Evolutionary conservation across 2,888 invertebrate genomes (phyloP), one percentile per base, ranked within the genome.

Genomic region (Phlogophora meticulosa): DNA sequence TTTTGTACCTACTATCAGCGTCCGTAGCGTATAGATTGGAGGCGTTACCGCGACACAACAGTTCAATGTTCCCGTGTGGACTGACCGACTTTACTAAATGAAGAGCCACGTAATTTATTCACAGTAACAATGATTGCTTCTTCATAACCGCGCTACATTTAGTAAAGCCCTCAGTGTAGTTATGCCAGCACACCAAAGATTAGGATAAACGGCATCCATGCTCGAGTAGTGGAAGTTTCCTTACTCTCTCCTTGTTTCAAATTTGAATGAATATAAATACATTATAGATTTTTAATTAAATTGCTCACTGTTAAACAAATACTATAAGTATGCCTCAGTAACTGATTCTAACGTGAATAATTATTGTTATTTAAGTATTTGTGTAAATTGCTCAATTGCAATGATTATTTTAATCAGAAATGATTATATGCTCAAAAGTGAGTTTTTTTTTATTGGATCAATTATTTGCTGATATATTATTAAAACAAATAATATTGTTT

Each of bases 141-240:
- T 71, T 65, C 34, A 32, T 52, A 53, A 36, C 53, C 58, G 46
- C 62, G 64, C 76, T 65, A 73, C 75, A 72, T 89, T 88, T 87
- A 84, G 90, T 87, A 85, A 81, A 82, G 82, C 43, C 62, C 82
- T 85, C 91, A 87, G 87, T 83, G 82, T 91, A 91, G 91, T 90
- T 91, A 91, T 90, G 91, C 89, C 93, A 89, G 87, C 90, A 91
- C 94, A 95, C 95, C 95, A 95, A 95, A 95, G 95, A 95, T 94
- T 95, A 95, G 94, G 85, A 88, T 87, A 91, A 90, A 90, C 87
- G 85, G 88, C 86, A 86, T 91, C 91, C 90, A 88, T 85, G 84
- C 85, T 85, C 80, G 86, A 87, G 84, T 83, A 84, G 87, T 88
- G 88, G 86, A 87, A 83, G 77, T 76, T 78, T 75, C 76, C 84